These are phyloP conservation scores for Acanthiza pusilla DNA, from an alignment of 2,797 vertebrate species.

Conservation along the genomic window DNA sequence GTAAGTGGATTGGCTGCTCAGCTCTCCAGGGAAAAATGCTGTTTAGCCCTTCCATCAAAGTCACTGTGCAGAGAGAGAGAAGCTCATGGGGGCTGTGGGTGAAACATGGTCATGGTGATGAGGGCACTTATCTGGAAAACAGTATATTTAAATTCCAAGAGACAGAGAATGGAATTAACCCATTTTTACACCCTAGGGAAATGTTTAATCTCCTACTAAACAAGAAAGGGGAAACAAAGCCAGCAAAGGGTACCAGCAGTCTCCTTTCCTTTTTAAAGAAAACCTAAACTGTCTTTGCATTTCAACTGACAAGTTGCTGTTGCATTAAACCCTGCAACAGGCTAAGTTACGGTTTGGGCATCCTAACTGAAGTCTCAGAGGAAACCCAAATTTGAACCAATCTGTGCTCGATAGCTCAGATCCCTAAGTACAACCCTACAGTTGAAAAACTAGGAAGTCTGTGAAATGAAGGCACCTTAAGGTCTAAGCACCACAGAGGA, in stretches of 20 bases:
- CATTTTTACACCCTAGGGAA: neutral
- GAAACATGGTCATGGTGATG: neutral
- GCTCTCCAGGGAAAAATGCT: neutral
- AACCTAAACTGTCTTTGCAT: neutral
- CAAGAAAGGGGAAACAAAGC: neutral
- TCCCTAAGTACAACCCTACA: neutral
- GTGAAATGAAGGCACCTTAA: neutral
- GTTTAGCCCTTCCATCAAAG: neutral
- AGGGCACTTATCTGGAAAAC: neutral
- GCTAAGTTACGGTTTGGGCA: neutral
- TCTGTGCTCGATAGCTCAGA: neutral
- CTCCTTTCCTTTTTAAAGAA: neutral
- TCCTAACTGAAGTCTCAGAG: neutral
- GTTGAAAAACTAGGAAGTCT: neutral
- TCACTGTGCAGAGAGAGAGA: neutral
- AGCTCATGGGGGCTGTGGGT: neutral
- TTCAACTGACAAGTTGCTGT: neutral
- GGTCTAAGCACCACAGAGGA: neutral
- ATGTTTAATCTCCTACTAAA: neutral
- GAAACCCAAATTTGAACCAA: neutral
- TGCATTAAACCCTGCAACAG: neutral
- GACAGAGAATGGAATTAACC: neutral
- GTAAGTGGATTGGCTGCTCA: neutral
- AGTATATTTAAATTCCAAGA: neutral
- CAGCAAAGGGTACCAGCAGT: neutral